Conservation (phyloP, 2,797 vertebrate genomes). For the Strix occidentalis region DNA sequence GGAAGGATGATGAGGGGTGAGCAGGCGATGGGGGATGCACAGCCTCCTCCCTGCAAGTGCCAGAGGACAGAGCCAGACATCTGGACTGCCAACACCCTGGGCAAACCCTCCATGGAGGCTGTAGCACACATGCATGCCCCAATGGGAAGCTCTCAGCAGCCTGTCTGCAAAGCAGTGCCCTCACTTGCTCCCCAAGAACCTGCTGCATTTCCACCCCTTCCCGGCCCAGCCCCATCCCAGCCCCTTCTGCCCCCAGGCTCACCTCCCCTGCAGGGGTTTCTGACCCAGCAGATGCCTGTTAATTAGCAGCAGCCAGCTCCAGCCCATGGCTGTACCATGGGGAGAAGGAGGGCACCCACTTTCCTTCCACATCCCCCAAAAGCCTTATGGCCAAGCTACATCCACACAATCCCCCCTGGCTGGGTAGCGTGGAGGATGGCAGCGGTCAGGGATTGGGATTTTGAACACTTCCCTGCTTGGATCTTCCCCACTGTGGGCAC, state of each 20-base stretch:
- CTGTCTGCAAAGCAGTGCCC: not conserved
- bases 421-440: rapidly evolving
- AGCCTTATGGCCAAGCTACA: not conserved
- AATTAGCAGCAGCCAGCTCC: not conserved
- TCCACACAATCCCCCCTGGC: not conserved
- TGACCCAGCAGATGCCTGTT: not conserved
- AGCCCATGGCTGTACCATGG: not conserved
- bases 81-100: not conserved
- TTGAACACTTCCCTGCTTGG: not conserved
- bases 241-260: not conserved
- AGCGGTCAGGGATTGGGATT: rapidly evolving
- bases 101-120: not conserved
- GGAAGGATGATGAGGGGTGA: not conserved
- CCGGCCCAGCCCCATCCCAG: not conserved
- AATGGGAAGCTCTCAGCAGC: not conserved
- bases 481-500: rapidly evolving
- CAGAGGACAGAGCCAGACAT: not conserved
- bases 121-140: rapidly evolving
- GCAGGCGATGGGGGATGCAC: not conserved
- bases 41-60: not conserved
- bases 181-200: rapidly evolving
- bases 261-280: not conserved
- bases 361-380: rapidly evolving
- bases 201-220: not conserved
- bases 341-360: not conserved